These are phyloP conservation scores for Dipodomys spectabilis DNA, from an alignment of 2,113 vertebrate genomes.

Conservation along the genomic window DNA sequence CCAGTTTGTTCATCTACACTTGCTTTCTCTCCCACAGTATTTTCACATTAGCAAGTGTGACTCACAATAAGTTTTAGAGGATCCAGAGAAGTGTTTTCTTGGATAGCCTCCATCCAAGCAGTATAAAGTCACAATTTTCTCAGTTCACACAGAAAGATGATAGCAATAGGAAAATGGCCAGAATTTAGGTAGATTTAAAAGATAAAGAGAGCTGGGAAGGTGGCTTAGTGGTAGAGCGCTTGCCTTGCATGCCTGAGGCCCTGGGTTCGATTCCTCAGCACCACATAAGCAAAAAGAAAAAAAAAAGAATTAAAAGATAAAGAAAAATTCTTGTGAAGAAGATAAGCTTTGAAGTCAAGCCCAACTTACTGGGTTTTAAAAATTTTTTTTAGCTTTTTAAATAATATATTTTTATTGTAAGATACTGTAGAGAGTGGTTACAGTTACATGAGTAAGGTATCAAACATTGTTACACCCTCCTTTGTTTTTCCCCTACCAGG, in stretches of 20 bases:
- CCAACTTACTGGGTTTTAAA: neutral
- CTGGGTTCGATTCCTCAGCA: too few species aligned
- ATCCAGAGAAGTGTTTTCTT: neutral
- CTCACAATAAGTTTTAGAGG: neutral
- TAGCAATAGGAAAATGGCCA: neutral
- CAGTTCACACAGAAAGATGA: conserved; percentile 4
- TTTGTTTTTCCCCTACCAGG: too few species aligned
- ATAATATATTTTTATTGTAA: too few species aligned
- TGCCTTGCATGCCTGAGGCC: too few species aligned
- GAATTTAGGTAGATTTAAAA: neutral
- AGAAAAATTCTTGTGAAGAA: neutral
- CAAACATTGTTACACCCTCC: too few species aligned
- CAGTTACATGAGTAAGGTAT: too few species aligned
- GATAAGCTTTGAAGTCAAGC: neutral
- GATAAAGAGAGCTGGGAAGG: too few species aligned
- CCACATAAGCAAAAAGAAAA: too few species aligned
- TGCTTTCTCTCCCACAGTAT: neutral
- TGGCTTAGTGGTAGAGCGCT: too few species aligned
- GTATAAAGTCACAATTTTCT: neutral
- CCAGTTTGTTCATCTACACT: neutral
- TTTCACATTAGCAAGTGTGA: neutral
- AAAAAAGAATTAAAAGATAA: too few species aligned
- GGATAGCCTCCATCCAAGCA: neutral
- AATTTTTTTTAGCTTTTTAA: too few species aligned
- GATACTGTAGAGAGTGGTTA: too few species aligned